Evolutionary conservation across 2,113 vertebrate genomes (phyloP).

Genomic region (Alouatta palliata): DNA sequence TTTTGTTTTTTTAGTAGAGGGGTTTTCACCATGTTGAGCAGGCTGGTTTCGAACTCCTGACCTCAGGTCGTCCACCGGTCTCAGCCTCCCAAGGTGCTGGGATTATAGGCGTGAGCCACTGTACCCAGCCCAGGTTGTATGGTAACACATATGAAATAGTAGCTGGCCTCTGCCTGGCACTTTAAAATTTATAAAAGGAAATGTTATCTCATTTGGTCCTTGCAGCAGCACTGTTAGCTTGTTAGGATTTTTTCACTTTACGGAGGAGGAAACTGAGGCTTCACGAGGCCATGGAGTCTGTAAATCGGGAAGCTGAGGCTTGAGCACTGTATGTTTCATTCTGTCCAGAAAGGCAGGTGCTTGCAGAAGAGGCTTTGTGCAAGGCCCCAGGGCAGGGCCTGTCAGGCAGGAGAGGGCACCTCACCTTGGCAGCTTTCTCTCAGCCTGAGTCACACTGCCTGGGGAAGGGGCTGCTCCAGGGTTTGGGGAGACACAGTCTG

Average conservation of each 20-base stretch:
- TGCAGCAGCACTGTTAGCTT: not conserved
- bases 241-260: not conserved
- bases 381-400: not conserved
- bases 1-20: no score
- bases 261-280: not conserved
- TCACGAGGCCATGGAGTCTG: not conserved
- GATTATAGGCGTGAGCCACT: no score
- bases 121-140: not conserved
- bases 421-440: not conserved
- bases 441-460: not conserved
- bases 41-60: no score
- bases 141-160: no score
- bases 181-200: not conserved
- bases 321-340: not conserved
- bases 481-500: rapidly evolving
- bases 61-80: no score
- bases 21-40: no score
- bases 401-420: not conserved
- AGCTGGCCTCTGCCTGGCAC: not conserved
- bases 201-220: not conserved
- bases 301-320: not conserved
- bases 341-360: not conserved
- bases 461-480: not conserved
- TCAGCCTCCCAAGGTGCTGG: no score
- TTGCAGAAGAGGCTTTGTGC: not conserved